These are phyloP conservation scores for Zosterops japonicus DNA, from an alignment of 2,113 vertebrate species.

Conservation along the genomic window DNA sequence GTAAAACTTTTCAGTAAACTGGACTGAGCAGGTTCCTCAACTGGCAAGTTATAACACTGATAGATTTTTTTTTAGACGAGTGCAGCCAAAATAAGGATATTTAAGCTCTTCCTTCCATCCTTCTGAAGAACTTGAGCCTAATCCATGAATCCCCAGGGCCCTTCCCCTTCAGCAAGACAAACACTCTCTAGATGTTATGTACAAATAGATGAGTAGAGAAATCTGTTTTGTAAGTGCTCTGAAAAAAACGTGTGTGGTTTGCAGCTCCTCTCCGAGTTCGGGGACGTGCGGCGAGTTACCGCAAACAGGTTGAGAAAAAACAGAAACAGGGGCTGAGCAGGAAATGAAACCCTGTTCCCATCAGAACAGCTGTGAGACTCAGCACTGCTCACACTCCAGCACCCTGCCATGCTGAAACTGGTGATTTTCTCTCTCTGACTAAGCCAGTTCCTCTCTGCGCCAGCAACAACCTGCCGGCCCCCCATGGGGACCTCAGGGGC, in stretches of 20 bases:
- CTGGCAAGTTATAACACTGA: not conserved
- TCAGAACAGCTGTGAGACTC: not conserved
- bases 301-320: not conserved
- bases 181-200: rapidly evolving
- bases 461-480: not conserved
- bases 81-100: not conserved
- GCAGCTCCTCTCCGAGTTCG: not conserved
- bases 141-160: rapidly evolving
- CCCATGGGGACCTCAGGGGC: not conserved
- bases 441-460: slow-evolving; percentile 6
- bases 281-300: not conserved
- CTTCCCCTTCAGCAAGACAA: not conserved
- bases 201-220: not conserved
- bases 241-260: not conserved
- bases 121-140: not conserved
- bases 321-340: not conserved
- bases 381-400: not conserved
- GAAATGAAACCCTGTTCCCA: slow-evolving; percentile 25
- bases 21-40: rapidly evolving
- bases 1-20: not conserved
- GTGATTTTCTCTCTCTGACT: slow-evolving; percentile 19
- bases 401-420: not conserved
- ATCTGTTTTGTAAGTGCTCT: not conserved
- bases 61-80: not conserved
- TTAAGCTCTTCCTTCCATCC: not conserved